A percentile compares a stretch with the other conserved stretches of the same genome.
Conservation (phyloP, 1,140 invertebrate species). For the Solenopsis fugax region DNA sequence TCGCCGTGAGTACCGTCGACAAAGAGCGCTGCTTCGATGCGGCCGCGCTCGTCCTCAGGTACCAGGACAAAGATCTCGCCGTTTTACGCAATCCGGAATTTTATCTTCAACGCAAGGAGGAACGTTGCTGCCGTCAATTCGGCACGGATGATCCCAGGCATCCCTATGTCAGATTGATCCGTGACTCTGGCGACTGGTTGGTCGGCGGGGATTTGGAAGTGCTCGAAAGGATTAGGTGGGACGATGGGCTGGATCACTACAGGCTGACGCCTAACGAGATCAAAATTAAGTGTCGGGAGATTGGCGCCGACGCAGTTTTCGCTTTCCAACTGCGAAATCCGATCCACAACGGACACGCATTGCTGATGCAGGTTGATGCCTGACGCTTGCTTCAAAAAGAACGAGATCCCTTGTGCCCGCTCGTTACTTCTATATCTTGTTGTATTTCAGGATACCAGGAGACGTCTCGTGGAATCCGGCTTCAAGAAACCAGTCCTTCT, state of each 20-base stretch:
- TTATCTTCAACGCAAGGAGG: constrained; percentile 97
- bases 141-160: constrained; percentile 94
- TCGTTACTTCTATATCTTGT: background rate
- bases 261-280: constrained; percentile 97
- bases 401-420: background rate
- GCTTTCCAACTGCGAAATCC: constrained; percentile 99
- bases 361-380: constrained; percentile 94
- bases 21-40: constrained; percentile 91
- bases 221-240: constrained; percentile 95
- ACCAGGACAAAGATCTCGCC: constrained; percentile 92
- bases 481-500: constrained; percentile 97
- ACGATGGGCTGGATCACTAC: constrained; percentile 98
- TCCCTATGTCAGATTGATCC: constrained; percentile 97
- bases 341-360: constrained; percentile 98
- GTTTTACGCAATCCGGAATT: constrained; percentile 96
- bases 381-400: background rate
- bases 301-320: constrained; percentile 97
- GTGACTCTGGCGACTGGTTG: constrained; percentile 97
- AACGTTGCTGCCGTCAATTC: constrained; percentile 96
- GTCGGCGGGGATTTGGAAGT: constrained; percentile 97
- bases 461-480: constrained; percentile 91
- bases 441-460: constrained; percentile 91
- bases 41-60: constrained; percentile 89
- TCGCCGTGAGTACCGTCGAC: constrained; percentile 91
- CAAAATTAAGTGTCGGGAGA: constrained; percentile 91